A percentile compares a stretch with the other conserved stretches of the same genome.
phyloP scores from a whole-genome alignment of 92 coral and sea anemone species.

The Montipora capitata region DNA sequence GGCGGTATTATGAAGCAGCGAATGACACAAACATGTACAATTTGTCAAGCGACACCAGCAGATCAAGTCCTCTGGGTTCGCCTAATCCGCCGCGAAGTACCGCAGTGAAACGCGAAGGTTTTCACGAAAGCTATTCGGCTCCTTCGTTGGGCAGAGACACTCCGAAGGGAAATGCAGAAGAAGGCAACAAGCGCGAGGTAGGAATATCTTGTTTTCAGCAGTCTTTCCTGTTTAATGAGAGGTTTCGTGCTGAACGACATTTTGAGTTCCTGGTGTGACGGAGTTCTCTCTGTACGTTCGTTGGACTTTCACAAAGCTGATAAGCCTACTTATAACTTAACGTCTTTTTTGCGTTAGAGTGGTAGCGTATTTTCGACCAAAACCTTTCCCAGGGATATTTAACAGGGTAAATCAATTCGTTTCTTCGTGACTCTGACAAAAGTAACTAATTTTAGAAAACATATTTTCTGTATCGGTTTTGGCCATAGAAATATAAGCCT shows the following conservation, averaged over 20 bases:
- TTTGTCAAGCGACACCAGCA: constrained; percentile 28
- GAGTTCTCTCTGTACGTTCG: no score
- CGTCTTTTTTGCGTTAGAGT: no score
- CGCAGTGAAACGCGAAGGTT: constrained; percentile 38
- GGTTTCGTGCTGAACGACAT: background rate
- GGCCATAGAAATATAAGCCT: no score
- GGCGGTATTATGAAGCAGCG: constrained; percentile 30
- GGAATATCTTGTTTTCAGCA: no score
- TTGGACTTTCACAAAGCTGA: no score
- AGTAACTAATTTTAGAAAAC: no score
- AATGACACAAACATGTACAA: constrained; percentile 34
- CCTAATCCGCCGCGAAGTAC: constrained; percentile 25
- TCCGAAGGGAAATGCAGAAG: constrained; percentile 44
- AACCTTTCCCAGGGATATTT: no score
- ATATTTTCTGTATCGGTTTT: no score
- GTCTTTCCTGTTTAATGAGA: background rate
- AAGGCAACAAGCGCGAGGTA: constrained; percentile 57
- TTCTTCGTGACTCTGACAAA: no score
- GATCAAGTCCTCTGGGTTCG: constrained; percentile 26
- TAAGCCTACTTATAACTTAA: no score
- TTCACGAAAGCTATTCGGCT: constrained; percentile 31
- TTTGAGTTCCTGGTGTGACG: background rate
- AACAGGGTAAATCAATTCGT: no score
- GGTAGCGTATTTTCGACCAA: no score
- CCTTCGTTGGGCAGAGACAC: constrained; percentile 48